Evolutionary conservation across 2,113 vertebrate species (phyloP).

Genomic region (Glaucidium brasilianum): DNA sequence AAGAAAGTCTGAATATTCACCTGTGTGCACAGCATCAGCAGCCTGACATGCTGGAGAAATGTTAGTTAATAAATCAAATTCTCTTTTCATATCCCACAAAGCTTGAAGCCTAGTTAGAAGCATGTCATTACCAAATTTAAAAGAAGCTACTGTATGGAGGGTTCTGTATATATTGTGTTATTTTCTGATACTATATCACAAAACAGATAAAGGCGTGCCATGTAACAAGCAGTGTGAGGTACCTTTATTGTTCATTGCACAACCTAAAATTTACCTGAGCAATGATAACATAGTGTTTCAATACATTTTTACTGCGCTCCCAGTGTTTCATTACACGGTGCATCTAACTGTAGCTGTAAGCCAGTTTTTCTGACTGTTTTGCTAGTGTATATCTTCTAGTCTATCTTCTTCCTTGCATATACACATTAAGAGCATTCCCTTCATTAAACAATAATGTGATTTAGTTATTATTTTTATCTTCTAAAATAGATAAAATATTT

Average conservation of each 20-base stretch:
- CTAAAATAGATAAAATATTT: neutral
- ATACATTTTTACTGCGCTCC: neutral
- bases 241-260: neutral
- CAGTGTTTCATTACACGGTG: neutral
- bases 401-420: neutral
- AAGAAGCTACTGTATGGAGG: neutral
- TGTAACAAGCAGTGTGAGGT: neutral
- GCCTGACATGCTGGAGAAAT: neutral
- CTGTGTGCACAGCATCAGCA: fast-evolving
- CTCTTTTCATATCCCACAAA: neutral
- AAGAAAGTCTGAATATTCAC: neutral
- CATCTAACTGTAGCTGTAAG: neutral
- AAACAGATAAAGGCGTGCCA: neutral
- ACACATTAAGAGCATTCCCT: neutral
- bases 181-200: neutral
- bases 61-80: neutral
- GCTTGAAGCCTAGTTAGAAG: neutral
- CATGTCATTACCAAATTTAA: neutral
- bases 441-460: neutral
- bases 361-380: neutral
- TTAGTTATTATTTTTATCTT: neutral
- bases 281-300: neutral
- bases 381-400: neutral
- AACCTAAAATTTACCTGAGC: neutral
- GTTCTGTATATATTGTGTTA: neutral